Evolutionary conservation across 2,797 vertebrate species (phyloP).

Genomic region (Microctenopoma stevenorrisi): DNA sequence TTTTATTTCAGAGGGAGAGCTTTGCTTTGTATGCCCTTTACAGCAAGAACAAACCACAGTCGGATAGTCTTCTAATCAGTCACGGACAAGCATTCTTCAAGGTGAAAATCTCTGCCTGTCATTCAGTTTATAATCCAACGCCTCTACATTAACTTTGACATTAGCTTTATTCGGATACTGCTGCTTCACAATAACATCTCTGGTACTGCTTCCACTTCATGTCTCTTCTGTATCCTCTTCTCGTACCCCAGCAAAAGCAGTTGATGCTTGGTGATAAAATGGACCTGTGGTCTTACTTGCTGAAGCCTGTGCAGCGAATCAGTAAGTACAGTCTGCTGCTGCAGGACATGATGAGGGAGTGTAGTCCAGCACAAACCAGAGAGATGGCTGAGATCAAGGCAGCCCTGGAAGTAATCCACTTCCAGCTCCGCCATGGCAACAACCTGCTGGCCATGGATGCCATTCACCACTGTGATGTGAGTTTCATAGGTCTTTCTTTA

Average conservation of each 20-base stretch:
- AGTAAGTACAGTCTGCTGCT: slow-evolving; percentile 88
- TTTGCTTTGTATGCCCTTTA: slow-evolving; percentile 88
- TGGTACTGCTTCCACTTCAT: background rate
- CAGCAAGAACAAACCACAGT: slow-evolving; percentile 89
- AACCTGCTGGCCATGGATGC: slow-evolving; percentile 88
- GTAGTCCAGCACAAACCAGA: slow-evolving; percentile 55
- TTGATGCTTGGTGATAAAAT: slow-evolving; percentile 82
- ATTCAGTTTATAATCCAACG: background rate
- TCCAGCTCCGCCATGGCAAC: slow-evolving; percentile 87
- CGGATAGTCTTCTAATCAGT: slow-evolving; percentile 82
- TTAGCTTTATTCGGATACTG: background rate
- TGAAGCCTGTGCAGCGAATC: slow-evolving; percentile 89
- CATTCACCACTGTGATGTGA: slow-evolving; percentile 87
- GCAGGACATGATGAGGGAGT: slow-evolving; percentile 85
- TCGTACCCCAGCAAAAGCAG: slow-evolving; percentile 81
- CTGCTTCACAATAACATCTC: background rate
- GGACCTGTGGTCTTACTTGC: slow-evolving; percentile 87
- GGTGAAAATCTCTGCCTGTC: slow-evolving; percentile 65
- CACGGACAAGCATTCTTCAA: slow-evolving; percentile 86
- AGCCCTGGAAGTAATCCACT: slow-evolving; percentile 84
- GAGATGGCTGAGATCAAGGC: slow-evolving; percentile 81
- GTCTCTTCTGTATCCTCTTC: background rate
- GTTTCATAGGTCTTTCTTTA: background rate
- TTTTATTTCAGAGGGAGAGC: slow-evolving; percentile 80
- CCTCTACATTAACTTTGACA: background rate